A percentile compares a stretch with the other conserved stretches of the same genome.
Conservation (phyloP, 2,113 vertebrate genomes). For the Silurus meridionalis region DNA sequence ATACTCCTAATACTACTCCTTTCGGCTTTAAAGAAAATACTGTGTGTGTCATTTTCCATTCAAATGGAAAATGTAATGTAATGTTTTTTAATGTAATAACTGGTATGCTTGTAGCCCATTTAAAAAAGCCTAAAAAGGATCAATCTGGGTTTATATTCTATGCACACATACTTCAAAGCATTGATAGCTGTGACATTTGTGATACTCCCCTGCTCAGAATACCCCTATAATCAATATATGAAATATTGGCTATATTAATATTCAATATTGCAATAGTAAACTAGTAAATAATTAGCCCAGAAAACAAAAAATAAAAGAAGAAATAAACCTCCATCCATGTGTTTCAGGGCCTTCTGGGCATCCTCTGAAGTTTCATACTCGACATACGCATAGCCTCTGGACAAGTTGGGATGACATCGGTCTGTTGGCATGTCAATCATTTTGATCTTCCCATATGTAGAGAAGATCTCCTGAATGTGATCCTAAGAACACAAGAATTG, state of each 20-base stretch:
- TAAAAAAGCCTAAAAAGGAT: background rate
- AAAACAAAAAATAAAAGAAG: background rate
- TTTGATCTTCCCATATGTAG: constrained; percentile 94
- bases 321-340: constrained; percentile 93
- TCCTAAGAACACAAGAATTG: constrained; percentile 71
- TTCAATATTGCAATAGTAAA: background rate
- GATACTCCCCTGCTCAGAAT: too few relatives aligned
- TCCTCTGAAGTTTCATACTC: constrained; percentile 91
- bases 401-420: constrained; percentile 87
- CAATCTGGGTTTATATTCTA: background rate
- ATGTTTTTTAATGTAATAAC: background rate
- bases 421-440: constrained; percentile 96
- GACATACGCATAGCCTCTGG: constrained; percentile 92
- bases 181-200: too few relatives aligned
- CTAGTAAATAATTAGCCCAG: background rate
- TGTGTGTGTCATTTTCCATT: too few relatives aligned
- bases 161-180: background rate
- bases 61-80: too few relatives aligned
- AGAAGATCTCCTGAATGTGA: constrained; percentile 97
- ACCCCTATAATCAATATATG: background rate
- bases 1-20: background rate
- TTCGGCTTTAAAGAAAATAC: background rate
- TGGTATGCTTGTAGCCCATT: background rate
- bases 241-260: background rate
- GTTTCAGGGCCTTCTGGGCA: constrained; percentile 92